These are phyloP conservation scores for Bombus sibiricus DNA, from an alignment of 1,140 invertebrate genomes.

Conservation along the genomic window DNA sequence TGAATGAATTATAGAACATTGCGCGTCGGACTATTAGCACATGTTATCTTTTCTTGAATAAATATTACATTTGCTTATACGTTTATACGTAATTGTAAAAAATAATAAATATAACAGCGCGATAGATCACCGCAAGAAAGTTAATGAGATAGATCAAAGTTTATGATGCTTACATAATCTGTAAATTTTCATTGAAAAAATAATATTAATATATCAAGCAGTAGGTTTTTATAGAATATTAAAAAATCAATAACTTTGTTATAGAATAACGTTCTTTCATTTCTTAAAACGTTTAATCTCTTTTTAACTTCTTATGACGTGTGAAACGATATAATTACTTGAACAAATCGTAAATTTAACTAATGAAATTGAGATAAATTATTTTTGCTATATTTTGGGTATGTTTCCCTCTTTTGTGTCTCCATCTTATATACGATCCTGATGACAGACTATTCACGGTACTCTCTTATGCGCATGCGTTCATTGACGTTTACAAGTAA, in stretches of 20 bases:
- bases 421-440: constrained; percentile 49
- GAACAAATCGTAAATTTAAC: not conserved
- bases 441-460: constrained; percentile 33
- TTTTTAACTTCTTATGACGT: not conserved
- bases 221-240: constrained; percentile 3
- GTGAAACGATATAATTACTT: not conserved
- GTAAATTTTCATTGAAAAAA: not conserved
- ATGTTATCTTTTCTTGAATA: not conserved
- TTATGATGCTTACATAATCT: not conserved
- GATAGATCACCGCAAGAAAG: constrained; percentile 17
- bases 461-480: constrained; percentile 49
- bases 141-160: not conserved
- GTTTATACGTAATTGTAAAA: not conserved
- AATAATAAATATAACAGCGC: constrained; percentile 11
- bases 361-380: constrained; percentile 4
- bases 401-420: constrained; percentile 32
- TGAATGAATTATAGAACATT: not conserved
- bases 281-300: not conserved
- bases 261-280: constrained; percentile 22
- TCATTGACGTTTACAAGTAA: constrained; percentile 48
- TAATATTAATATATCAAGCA: not conserved
- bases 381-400: constrained; percentile 42
- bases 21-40: not conserved
- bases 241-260: constrained; percentile 50
- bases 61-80: not conserved